Conservation (phyloP, 2,888 invertebrate species). For the Meteorus cinctellus region DNA sequence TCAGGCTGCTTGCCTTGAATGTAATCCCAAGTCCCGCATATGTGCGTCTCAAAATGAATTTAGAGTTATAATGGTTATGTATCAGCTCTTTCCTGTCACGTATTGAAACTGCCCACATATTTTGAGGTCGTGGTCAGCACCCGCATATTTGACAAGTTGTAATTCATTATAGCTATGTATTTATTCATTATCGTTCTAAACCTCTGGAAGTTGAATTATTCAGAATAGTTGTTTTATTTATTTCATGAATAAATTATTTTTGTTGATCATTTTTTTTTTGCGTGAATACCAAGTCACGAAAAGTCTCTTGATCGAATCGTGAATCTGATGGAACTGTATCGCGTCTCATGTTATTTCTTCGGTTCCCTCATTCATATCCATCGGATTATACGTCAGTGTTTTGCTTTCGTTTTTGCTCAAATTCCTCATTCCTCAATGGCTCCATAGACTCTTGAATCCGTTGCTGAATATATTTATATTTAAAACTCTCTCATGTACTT, state of each 20-base stretch:
- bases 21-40: conserved; percentile 48
- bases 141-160: conserved; percentile 44
- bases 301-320: conserved; percentile 35
- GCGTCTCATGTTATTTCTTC: background rate
- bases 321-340: conserved; percentile 17
- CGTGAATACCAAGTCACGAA: background rate
- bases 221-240: conserved; percentile 30
- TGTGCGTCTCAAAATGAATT: conserved; percentile 46
- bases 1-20: conserved; percentile 26
- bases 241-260: background rate
- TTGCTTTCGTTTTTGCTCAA: conserved; percentile 30
- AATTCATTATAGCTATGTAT: conserved; percentile 11
- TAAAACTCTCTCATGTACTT: background rate
- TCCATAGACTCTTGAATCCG: background rate
- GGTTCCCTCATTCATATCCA: background rate
- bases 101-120: conserved; percentile 46
- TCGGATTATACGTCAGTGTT: background rate
- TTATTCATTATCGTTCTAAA: background rate
- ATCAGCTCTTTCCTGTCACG: conserved; percentile 49
- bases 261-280: background rate
- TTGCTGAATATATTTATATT: background rate
- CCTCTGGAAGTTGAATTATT: background rate
- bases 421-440: conserved; percentile 27
- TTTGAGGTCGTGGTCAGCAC: conserved; percentile 45
- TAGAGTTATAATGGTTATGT: conserved; percentile 29